A percentile compares a stretch with the other conserved stretches of the same genome.
phyloP scores from a whole-genome alignment of 2,113 vertebrate species.

The Enhydra lutris region DNA sequence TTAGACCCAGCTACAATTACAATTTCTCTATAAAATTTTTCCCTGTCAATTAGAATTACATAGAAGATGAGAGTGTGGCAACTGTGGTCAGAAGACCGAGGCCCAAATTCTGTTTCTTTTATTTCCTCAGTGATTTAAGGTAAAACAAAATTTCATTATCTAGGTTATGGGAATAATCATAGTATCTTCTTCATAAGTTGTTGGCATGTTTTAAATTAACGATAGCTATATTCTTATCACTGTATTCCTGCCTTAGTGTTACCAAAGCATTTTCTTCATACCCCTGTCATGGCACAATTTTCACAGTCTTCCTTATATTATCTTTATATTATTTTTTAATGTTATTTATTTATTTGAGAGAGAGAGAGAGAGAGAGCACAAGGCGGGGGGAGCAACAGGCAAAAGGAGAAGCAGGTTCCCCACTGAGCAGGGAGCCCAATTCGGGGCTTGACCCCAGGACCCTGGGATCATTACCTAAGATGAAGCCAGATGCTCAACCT shows the following conservation, averaged over 20 bases:
- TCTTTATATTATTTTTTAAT: background rate
- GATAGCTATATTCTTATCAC: background rate
- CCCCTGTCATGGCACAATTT: background rate
- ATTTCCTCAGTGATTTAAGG: background rate
- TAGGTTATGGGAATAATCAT: background rate
- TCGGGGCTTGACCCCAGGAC: background rate
- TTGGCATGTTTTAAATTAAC: background rate
- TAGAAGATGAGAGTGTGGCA: background rate
- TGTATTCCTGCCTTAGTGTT: background rate
- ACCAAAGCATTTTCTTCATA: background rate
- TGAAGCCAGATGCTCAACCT: background rate
- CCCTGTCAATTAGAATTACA: background rate
- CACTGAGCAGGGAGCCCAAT: background rate
- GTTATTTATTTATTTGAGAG: too few species aligned
- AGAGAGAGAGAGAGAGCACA: too few species aligned
- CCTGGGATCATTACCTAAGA: background rate
- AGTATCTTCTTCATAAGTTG: background rate
- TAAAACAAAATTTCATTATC: background rate
- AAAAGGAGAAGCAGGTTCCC: too few species aligned
- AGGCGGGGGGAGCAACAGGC: too few species aligned
- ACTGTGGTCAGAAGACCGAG: background rate
- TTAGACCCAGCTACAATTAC: background rate
- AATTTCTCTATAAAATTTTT: background rate
- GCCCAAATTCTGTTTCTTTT: background rate
- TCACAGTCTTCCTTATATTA: background rate